Evolutionary conservation across 2,797 vertebrate genomes (phyloP), one percentile per base, ranked within the genome.

Genomic region (Channallabes apus): DNA sequence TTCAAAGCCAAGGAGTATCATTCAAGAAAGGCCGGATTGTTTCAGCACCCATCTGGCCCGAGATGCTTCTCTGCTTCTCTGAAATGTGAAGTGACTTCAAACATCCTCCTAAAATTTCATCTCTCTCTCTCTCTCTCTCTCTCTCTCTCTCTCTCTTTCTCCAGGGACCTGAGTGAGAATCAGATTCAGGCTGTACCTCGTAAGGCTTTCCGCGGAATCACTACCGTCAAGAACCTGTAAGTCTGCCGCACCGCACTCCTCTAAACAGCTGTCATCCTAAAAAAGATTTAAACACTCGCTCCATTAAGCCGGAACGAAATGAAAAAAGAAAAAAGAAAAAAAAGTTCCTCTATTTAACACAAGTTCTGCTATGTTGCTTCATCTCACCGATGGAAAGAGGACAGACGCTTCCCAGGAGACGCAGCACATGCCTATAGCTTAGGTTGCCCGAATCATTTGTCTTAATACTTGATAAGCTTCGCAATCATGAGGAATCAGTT

Each of bases 151-250:
- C 56, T 86, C 12, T 89, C 78, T 88, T 24, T 90, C 86, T 93
- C 87, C 95, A 99, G 98, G 91, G 98, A 99, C 92, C 95, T 99
- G 88, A 99, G 98, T 29, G 98, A 99, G 92, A 99, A 99, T 94
- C 97, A 97, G 95, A 98, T 99, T 85, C 97, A 98, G 95, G 96
- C 97, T 22, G 94, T 99, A 92, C 97, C 98, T 1, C 96, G 98
- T 91, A 99, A 99, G 92, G 97, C 98, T 79, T 99, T 99, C 94
- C 96, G 98, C 73, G 98, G 98, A 93, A 97, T 98, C 93, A 94
- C 97, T 76, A 95, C 94, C n/a, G 97, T 99, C 91, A 99, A 99
- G 94, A 99, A 99, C 94, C 94, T 99, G 98, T 99, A 95, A 99
- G 98, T 96, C 72, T 46, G 27, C 78, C 81, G 46, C 65, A 3